Conservation (phyloP, 2,797 vertebrate species). For the Enteromius argenteus region DNA sequence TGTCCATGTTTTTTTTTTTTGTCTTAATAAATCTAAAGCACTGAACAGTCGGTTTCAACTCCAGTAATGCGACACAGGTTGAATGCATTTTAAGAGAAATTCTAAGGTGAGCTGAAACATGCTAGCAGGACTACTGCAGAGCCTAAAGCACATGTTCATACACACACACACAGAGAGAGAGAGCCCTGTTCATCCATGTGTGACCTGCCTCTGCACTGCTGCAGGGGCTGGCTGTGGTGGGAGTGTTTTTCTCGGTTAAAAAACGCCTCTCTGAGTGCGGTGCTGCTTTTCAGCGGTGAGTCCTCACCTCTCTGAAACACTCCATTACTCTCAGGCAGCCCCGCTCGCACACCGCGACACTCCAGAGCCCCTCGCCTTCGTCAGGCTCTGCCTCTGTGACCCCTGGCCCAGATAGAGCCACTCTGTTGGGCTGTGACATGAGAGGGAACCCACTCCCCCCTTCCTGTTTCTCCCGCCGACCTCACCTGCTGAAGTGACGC, state of each 20-base stretch:
- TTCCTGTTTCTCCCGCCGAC: not conserved
- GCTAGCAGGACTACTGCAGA: conserved; percentile 51
- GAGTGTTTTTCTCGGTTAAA: conserved; percentile 52
- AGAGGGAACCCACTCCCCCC: conserved; percentile 8
- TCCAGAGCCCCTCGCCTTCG: conserved; percentile 28
- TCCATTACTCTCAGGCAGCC: conserved; percentile 52
- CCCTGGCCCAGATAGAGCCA: conserved; percentile 45
- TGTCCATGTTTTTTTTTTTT: not conserved
- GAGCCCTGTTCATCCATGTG: conserved; percentile 57
- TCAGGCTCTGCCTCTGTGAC: conserved; percentile 32
- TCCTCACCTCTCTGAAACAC: conserved; percentile 54
- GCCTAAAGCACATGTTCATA: conserved; percentile 59
- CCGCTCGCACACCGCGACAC: conserved; percentile 26
- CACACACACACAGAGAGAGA: conserved; percentile 17
- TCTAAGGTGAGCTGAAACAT: conserved; percentile 47
- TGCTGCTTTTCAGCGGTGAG: conserved; percentile 43
- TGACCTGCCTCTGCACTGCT: conserved; percentile 63
- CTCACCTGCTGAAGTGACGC: conserved; percentile 29
- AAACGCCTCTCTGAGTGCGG: conserved; percentile 49
- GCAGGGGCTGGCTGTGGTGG: conserved; percentile 58
- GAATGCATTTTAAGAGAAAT: conserved; percentile 54
- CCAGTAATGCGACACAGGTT: conserved; percentile 47
- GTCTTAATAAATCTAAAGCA: not conserved
- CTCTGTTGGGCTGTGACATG: conserved; percentile 44
- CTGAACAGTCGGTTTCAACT: conserved; percentile 28